Base-by-base conservation (phyloP, 2,888 invertebrate species). In the Chloroclystis v-ata region DNA sequence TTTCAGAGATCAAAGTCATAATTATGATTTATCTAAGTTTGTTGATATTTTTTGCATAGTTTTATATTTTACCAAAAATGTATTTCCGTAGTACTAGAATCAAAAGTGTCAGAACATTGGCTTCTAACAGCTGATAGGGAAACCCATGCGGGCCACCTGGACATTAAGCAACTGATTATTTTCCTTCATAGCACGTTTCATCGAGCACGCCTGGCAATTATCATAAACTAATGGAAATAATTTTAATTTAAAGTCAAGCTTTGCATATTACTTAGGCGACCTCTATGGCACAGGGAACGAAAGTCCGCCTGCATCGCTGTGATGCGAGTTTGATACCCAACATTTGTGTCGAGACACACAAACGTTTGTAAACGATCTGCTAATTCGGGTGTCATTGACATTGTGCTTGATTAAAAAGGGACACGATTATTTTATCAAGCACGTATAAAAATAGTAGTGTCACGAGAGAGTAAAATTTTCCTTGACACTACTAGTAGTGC, bases 61-160 rank as follows among this genome's bases (percentile, higher is more conserved):
- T 2, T 33, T 20, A 13, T 1, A n/a, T 1, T 28, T 28, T 28
- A 3, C 26, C 9, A 11, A 5, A n/a, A n/a, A n/a, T n/a, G n/a
- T n/a, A n/a, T n/a, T n/a, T n/a, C n/a, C n/a, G n/a, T n/a, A 45
- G 39, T 49, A 49, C 30, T 16, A 44, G 41, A 45, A 45, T 42
- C 42, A 45, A 33, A 25, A 46, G 45, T 43, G 42, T 46, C 39
- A 45, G 45, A 45, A 24, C 45, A 45, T 45, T 46, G 43, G 46
- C 50, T 47, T 14, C 38, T 41, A 50, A 39, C 50, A 50, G 50
- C 50, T 50, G 50, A 40, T 46, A 29, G 25, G 30, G 26, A 43
- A 41, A 48, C 26, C 20, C 44, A 57, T 52, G 49, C 54, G 53
- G 54, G 53, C 54, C 52, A 55, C 54, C 57, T 53, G 57, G 35